These are phyloP conservation scores for Venusia cambrica DNA, from an alignment of 2,888 invertebrate genomes.

Conservation along the genomic window DNA sequence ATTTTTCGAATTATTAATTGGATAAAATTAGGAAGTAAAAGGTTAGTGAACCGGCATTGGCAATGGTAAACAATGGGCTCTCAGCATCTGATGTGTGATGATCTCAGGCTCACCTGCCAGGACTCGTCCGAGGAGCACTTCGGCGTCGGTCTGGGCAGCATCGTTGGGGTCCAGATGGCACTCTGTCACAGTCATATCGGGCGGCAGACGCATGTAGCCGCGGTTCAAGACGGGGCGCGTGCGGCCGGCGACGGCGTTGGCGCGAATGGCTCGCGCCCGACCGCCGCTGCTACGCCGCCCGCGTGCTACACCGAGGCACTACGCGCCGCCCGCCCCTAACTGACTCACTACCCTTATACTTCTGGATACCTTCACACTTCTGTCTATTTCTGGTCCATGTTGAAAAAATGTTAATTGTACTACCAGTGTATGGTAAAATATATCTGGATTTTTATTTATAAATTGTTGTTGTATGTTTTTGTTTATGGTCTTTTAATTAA, in stretches of 20 bases:
- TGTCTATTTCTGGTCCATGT: too few relatives aligned
- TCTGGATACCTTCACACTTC: too few relatives aligned
- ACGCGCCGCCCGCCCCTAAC: conserved; percentile 55
- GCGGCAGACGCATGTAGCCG: conserved; percentile 68
- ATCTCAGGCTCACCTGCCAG: conserved; percentile 69
- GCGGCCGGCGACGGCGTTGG: conserved; percentile 74
- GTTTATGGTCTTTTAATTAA: too few relatives aligned
- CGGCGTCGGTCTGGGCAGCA: conserved; percentile 52
- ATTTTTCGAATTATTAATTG: conserved; percentile 16
- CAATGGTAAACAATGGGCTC: conserved; percentile 37
- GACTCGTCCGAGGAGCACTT: conserved; percentile 71
- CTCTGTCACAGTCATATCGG: conserved; percentile 74
- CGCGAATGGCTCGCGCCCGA: conserved; percentile 70
- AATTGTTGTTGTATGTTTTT: too few relatives aligned
- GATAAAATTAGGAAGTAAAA: conserved; percentile 28
- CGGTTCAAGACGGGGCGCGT: conserved; percentile 66
- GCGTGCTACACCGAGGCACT: conserved; percentile 50
- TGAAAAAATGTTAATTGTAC: too few relatives aligned
- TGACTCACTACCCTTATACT: conserved; percentile 42
- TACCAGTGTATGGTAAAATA: too few relatives aligned
- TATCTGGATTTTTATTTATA: too few relatives aligned
- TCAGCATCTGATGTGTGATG: conserved; percentile 56
- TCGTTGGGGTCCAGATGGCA: conserved; percentile 51
- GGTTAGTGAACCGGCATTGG: conserved; percentile 34
- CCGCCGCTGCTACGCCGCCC: conserved; percentile 71